A percentile compares a stretch with the other conserved stretches of the same genome.
Evolutionary conservation across 2,797 vertebrate species (phyloP).

Genomic region (Novumbra hubbsi): DNA sequence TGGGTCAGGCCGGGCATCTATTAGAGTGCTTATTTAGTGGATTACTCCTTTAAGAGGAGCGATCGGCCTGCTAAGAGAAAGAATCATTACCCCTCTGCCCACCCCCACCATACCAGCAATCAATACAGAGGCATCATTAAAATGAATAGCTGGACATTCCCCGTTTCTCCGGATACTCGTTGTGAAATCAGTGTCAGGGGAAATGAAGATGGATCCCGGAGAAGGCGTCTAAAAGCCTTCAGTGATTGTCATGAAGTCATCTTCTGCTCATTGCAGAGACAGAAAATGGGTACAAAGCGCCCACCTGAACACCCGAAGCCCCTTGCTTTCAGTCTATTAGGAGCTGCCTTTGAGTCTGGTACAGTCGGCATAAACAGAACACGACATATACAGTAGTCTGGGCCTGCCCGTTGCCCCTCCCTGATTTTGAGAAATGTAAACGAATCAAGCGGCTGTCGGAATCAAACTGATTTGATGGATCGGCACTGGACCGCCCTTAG

Average conservation of each 20-base stretch:
- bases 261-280: constrained; percentile 63
- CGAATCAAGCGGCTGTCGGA: constrained; percentile 23
- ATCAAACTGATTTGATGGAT: constrained; percentile 32
- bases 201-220: constrained; percentile 76
- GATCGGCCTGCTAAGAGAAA: constrained; percentile 73
- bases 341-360: constrained; percentile 66
- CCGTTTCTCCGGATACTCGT: constrained; percentile 80
- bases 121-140: constrained; percentile 83
- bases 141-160: constrained; percentile 83
- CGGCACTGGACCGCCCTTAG: constrained; percentile 22
- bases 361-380: constrained; percentile 61
- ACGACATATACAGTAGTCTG: not conserved
- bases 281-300: constrained; percentile 61
- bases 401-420: constrained; percentile 36
- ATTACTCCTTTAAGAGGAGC: constrained; percentile 76
- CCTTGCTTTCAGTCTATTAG: constrained; percentile 76
- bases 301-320: constrained; percentile 71
- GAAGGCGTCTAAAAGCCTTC: constrained; percentile 80
- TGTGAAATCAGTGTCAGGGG: constrained; percentile 80
- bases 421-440: constrained; percentile 23
- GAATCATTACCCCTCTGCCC: constrained; percentile 73
- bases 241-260: constrained; percentile 77
- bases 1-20: constrained; percentile 72
- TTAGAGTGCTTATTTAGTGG: constrained; percentile 79
- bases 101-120: constrained; percentile 75